Base-by-base conservation (phyloP, 2,888 invertebrate genomes). In the Papilio gigon region DNA sequence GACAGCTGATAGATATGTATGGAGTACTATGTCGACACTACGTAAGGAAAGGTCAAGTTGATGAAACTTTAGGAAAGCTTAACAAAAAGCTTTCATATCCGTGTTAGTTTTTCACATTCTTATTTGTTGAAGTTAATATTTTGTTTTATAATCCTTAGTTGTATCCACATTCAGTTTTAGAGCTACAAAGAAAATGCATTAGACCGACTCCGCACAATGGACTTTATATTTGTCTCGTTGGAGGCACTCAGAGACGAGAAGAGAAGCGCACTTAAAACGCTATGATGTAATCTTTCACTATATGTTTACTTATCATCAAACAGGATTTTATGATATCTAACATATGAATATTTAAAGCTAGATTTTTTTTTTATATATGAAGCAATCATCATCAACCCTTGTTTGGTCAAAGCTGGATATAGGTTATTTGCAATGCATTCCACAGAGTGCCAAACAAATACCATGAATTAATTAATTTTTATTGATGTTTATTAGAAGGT, bases 151-250 rank as follows among this genome's bases (percentile, higher is more conserved):
- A 25, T 50, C 50, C 25, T 27, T 8, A 47, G 4, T 47, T 47
- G 40, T 40, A n/a, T 47, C 25, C 27, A 27, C 50, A 50, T 50
- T 8, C 25, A 50, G 27, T 50, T 27, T 50, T 27, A 50, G 27
- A 50, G 50, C 50, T 50, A 50, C 50, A 50, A 50, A 50, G 50
- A 50, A 50, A 50, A 50, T 50, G 50, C 50, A 50, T 50, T 50
- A 50, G 50, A 27, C 50, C 14, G 50, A 2, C 50, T 50, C 50
- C 30, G 53, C n/a, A 53, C 30, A 17, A 30, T 53, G 14, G 30
- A 53, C 53, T 30, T 53, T 53, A 53, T 53, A 27, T 53, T 53
- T 50, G 50, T 50, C 27, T 50, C 6, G 27, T 27, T 30, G 2
- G 8, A 25, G 14, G 53, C 50, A 14, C 11, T 9, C 20, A 47